Evolutionary conservation across 2,797 vertebrate genomes (phyloP).

Genomic region (Danio tinwini): DNA sequence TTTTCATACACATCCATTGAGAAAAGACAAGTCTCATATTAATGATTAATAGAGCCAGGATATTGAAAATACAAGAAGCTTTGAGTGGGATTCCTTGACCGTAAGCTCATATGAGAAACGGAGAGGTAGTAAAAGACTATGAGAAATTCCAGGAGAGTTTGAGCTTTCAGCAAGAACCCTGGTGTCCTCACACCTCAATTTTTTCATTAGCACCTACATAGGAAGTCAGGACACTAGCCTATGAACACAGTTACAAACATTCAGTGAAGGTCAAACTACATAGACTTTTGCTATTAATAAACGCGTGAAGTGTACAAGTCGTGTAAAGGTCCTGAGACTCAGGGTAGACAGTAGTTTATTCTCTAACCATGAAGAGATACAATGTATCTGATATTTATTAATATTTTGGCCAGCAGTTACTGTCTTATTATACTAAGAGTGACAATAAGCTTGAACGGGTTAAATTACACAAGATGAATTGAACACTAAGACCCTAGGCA

Average conservation of each 20-base stretch:
- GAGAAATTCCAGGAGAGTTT: conserved; percentile 33
- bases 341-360: neutral
- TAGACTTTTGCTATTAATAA: conserved; percentile 1
- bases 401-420: neutral
- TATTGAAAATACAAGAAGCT: neutral
- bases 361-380: neutral
- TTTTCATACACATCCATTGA: neutral
- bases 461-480: neutral
- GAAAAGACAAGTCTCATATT: neutral
- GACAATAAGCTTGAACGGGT: neutral
- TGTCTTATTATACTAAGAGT: neutral
- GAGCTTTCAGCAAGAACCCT: conserved; percentile 9
- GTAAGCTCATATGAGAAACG: neutral
- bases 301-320: neutral
- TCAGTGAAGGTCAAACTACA: conserved; percentile 16
- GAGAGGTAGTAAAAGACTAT: neutral
- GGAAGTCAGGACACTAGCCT: conserved; percentile 39
- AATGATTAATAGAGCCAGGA: neutral
- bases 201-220: conserved; percentile 64
- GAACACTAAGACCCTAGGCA: too few relatives aligned
- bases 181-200: conserved; percentile 45
- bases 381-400: conserved; percentile 16
- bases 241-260: neutral
- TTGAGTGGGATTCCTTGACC: neutral
- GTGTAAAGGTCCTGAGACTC: neutral